These are phyloP conservation scores for Poecile atricapillus DNA, from an alignment of 2,113 vertebrate species.

Conservation along the genomic window DNA sequence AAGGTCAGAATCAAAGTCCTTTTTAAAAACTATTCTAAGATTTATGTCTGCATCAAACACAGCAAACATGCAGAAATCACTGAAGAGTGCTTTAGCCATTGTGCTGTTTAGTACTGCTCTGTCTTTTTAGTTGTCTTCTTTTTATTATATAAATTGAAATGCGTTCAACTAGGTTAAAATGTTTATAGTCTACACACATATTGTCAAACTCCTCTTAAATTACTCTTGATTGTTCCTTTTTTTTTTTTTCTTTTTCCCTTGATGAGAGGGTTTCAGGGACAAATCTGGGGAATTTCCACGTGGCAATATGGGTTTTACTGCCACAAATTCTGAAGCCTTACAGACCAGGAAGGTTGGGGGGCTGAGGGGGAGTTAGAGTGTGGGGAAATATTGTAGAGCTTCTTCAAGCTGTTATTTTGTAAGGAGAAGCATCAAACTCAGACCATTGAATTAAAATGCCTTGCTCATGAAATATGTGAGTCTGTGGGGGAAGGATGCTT, in stretches of 20 bases:
- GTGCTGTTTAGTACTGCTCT: neutral
- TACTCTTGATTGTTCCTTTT: neutral
- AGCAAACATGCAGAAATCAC: slow-evolving; percentile 73
- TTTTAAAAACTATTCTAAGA: slow-evolving; percentile 79
- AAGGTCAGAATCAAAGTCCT: slow-evolving; percentile 84
- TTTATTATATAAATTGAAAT: slow-evolving; percentile 57
- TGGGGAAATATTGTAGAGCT: neutral
- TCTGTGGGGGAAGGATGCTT: slow-evolving; percentile 60
- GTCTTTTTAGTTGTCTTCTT: slow-evolving; percentile 23
- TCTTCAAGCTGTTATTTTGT: slow-evolving; percentile 51
- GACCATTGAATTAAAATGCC: slow-evolving; percentile 48
- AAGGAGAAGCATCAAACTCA: slow-evolving; percentile 51
- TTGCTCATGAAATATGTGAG: slow-evolving; percentile 62
- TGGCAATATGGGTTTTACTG: slow-evolving; percentile 47
- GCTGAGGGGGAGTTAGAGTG: neutral
- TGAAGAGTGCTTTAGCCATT: slow-evolving; percentile 57
- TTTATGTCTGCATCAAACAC: slow-evolving; percentile 75
- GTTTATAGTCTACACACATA: neutral
- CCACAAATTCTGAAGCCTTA: slow-evolving; percentile 47
- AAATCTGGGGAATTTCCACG: slow-evolving; percentile 37
- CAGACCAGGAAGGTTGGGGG: neutral
- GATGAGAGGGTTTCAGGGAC: slow-evolving; percentile 39
- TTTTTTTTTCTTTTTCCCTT: neutral
- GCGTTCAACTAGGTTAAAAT: slow-evolving; percentile 43
- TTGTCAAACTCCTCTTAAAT: slow-evolving; percentile 7